These are phyloP conservation scores for Macrophya annulata DNA, from an alignment of 2,888 invertebrate genomes.

Conservation along the genomic window DNA sequence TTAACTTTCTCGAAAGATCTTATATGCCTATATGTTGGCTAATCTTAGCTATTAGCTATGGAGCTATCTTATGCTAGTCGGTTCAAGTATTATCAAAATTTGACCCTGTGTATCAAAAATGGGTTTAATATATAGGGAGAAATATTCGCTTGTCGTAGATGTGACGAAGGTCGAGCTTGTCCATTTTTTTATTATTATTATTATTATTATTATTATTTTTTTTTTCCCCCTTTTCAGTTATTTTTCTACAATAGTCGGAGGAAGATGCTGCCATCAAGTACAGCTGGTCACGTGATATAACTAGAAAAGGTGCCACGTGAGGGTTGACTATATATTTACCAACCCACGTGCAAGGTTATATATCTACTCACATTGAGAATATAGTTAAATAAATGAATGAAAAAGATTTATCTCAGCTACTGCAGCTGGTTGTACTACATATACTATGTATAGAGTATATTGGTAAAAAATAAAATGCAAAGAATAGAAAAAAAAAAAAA, in stretches of 20 bases:
- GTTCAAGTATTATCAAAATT: too few species aligned
- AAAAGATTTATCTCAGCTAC: neutral
- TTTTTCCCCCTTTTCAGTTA: neutral
- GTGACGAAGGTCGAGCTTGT: slow-evolving; percentile 1
- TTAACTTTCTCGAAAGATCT: neutral
- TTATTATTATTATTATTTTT: neutral
- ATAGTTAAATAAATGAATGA: neutral
- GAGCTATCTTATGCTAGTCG: too few species aligned
- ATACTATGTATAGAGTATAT: too few species aligned
- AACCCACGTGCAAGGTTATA: slow-evolving; percentile 9
- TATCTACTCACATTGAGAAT: neutral
- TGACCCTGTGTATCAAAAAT: too few species aligned
- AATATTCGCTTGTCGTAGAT: neutral
- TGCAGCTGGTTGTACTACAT: too few species aligned
- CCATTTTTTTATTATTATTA: neutral
- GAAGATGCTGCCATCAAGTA: slow-evolving; percentile 11
- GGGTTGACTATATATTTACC: neutral
- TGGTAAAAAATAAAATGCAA: too few species aligned
- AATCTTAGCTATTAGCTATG: neutral
- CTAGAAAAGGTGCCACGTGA: slow-evolving; percentile 12
- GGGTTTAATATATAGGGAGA: neutral
- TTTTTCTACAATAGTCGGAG: neutral
- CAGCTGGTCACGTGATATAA: slow-evolving; percentile 22
- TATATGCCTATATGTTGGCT: neutral
- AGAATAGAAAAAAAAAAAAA: too few species aligned